Conservation (phyloP, 2,113 vertebrate species). For the Stomatorhinus ivindoensis region DNA sequence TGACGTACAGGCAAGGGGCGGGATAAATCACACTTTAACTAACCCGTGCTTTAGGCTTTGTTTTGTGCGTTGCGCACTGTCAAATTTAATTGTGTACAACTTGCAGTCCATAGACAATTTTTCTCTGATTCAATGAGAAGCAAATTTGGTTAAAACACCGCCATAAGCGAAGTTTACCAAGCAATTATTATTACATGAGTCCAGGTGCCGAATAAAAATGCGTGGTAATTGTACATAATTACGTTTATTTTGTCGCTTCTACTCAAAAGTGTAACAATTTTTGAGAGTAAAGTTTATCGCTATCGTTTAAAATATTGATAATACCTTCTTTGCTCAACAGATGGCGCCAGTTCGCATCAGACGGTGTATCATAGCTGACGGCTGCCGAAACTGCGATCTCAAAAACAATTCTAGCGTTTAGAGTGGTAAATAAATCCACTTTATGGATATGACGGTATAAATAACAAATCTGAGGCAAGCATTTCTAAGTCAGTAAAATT, state of each 20-base stretch:
- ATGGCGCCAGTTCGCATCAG: conserved; percentile 37
- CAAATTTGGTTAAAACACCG: neutral
- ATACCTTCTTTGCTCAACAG: conserved; percentile 25
- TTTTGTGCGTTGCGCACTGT: neutral
- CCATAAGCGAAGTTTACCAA: neutral
- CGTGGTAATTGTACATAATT: neutral
- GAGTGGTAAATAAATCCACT: neutral
- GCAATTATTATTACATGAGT: neutral
- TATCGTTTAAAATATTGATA: neutral
- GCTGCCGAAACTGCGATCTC: neutral
- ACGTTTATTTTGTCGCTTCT: neutral
- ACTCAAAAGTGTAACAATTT: neutral
- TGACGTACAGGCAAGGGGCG: conserved; percentile 33
- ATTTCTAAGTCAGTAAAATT: neutral
- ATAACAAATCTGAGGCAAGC: neutral
- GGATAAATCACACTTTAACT: conserved; percentile 13
- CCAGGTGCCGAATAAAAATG: neutral
- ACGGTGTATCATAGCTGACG: neutral
- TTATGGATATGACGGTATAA: neutral
- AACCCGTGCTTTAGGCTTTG: neutral
- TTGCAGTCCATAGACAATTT: neutral
- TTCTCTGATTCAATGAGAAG: neutral
- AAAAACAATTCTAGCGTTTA: neutral
- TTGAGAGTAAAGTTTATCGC: neutral
- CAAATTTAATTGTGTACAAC: neutral